A percentile compares a stretch with the other conserved stretches of the same genome.
Evolutionary conservation across 2,113 vertebrate genomes (phyloP).

Genomic region (Platysteira castanea): DNA sequence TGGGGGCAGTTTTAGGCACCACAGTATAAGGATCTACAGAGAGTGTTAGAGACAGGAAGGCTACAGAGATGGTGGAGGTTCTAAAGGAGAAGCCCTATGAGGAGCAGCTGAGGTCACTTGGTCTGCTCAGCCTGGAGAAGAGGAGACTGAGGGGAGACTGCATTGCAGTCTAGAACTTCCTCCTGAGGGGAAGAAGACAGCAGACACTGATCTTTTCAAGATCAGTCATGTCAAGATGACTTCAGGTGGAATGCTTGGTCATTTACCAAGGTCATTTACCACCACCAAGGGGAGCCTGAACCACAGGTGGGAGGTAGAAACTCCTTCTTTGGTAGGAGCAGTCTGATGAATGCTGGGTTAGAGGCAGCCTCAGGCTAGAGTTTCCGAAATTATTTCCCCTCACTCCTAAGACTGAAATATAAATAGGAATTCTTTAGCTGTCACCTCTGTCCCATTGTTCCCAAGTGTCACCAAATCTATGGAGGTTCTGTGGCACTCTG

Average conservation of each 20-base stretch:
- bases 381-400: background rate
- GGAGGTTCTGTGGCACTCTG: background rate
- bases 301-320: background rate
- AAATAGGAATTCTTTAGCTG: background rate
- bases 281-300: background rate
- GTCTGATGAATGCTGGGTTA: background rate
- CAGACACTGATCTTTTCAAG: background rate
- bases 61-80: background rate
- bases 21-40: background rate
- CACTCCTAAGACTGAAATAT: background rate
- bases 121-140: background rate
- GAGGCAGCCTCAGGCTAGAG: background rate
- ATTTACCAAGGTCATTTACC: background rate
- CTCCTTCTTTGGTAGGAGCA: background rate
- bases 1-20: background rate
- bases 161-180: background rate
- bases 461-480: background rate
- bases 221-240: background rate
- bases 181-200: background rate
- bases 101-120: background rate
- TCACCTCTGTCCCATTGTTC: background rate
- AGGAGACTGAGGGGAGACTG: background rate
- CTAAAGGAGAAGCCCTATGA: background rate
- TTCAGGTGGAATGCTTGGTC: background rate
- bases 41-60: background rate